Evolutionary conservation across 2,113 vertebrate genomes (phyloP).

Genomic region (Morone saxatilis): DNA sequence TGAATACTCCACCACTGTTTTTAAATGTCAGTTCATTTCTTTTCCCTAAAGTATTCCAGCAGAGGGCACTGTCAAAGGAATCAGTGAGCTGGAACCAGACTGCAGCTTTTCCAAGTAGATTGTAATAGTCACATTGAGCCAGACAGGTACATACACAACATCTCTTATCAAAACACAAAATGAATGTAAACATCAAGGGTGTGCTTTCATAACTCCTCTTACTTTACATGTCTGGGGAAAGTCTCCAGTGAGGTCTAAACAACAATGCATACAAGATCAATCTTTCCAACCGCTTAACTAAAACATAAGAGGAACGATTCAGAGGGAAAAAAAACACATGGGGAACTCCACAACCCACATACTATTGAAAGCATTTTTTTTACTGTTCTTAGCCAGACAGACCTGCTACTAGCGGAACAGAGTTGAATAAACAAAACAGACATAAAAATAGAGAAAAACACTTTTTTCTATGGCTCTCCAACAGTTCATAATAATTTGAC

Average conservation of each 20-base stretch:
- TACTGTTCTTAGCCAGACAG: not conserved
- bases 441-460: conserved; percentile 18
- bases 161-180: conserved; percentile 24
- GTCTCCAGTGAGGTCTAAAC: conserved; percentile 33
- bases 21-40: not conserved
- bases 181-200: conserved; percentile 5
- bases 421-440: conserved; percentile 38
- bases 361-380: conserved; percentile 3
- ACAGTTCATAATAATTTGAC: not conserved
- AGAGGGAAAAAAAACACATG: conserved; percentile 32
- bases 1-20: not conserved
- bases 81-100: not conserved
- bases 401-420: conserved; percentile 8
- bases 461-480: not conserved
- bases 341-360: conserved; percentile 43
- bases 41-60: not conserved
- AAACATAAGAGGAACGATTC: conserved; percentile 46
- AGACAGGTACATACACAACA: not conserved
- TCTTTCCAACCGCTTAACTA: conserved; percentile 54
- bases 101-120: not conserved
- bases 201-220: conserved; percentile 48
- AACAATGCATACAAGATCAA: conserved; percentile 45
- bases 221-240: conserved; percentile 42
- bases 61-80: not conserved
- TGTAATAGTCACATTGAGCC: not conserved